Conservation (phyloP, 2,113 vertebrate species). For the Vulpes vulpes region DNA sequence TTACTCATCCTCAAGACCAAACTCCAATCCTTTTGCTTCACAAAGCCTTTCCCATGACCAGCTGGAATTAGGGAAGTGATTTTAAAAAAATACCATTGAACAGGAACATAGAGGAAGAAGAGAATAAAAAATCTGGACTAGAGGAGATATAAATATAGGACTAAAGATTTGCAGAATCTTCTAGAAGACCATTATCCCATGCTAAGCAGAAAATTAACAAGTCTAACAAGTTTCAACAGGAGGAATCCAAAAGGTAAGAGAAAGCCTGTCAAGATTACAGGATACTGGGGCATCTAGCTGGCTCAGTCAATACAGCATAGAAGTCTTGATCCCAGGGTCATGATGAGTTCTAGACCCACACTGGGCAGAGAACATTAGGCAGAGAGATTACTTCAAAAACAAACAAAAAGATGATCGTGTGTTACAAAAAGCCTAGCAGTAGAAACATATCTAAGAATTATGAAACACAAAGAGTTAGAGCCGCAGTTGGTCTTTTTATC, state of each 20-base stretch:
- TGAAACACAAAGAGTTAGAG: background rate
- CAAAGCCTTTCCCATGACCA: background rate
- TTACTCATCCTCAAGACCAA: background rate
- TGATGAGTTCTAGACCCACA: background rate
- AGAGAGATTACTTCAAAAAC: background rate
- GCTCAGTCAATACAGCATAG: background rate
- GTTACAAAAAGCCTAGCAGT: background rate
- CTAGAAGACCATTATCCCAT: constrained; percentile 28
- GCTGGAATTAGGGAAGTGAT: background rate
- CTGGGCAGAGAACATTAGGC: background rate
- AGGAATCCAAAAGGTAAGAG: constrained; percentile 35
- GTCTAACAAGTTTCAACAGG: background rate
- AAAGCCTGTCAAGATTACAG: constrained; percentile 6
- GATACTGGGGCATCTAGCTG: background rate
- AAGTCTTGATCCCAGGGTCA: background rate
- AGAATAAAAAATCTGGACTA: constrained; percentile 13
- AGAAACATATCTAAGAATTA: constrained; percentile 25
- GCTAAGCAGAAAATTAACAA: constrained; percentile 52
- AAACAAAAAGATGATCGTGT: background rate
- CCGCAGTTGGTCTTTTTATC: constrained; percentile 34
- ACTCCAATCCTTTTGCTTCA: constrained; percentile 23
- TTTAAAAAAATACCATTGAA: background rate
- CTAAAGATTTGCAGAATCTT: background rate
- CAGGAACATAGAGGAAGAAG: background rate
- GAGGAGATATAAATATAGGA: background rate